These are phyloP conservation scores for Rutpela maculata DNA, from an alignment of 2,888 invertebrate genomes.

Conservation along the genomic window DNA sequence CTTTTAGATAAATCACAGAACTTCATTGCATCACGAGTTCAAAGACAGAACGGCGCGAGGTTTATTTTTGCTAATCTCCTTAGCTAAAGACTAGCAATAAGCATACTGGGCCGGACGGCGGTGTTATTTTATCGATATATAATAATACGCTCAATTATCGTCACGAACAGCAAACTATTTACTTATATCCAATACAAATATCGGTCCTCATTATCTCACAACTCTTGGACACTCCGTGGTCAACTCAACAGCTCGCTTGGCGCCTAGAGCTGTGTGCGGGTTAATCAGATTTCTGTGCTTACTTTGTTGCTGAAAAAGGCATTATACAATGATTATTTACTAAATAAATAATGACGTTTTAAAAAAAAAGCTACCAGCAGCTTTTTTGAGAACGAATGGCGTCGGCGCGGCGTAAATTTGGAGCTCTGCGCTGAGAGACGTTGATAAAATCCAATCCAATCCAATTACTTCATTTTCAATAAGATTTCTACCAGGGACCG, in stretches of 20 bases:
- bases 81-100: not conserved
- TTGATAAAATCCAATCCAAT: too few species aligned
- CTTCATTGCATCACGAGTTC: not conserved
- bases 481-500: too few species aligned
- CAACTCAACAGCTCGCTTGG: constrained; percentile 12
- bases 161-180: constrained; percentile 51
- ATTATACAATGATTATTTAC: not conserved
- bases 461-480: too few species aligned
- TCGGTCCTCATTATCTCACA: constrained; percentile 45
- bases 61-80: not conserved
- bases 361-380: not conserved
- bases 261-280: constrained; percentile 29
- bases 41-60: not conserved
- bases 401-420: not conserved
- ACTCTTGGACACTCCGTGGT: constrained; percentile 9
- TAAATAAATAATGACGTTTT: not conserved
- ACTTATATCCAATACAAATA: constrained; percentile 53
- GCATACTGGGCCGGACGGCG: not conserved
- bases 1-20: too few species aligned
- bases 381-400: too few species aligned
- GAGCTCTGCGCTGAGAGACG: too few species aligned
- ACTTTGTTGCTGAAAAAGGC: not conserved
- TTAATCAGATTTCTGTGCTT: not conserved
- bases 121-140: constrained; percentile 47
- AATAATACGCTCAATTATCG: constrained; percentile 51